Conservation (phyloP, 2,113 vertebrate species). For the Pipa parva region DNA sequence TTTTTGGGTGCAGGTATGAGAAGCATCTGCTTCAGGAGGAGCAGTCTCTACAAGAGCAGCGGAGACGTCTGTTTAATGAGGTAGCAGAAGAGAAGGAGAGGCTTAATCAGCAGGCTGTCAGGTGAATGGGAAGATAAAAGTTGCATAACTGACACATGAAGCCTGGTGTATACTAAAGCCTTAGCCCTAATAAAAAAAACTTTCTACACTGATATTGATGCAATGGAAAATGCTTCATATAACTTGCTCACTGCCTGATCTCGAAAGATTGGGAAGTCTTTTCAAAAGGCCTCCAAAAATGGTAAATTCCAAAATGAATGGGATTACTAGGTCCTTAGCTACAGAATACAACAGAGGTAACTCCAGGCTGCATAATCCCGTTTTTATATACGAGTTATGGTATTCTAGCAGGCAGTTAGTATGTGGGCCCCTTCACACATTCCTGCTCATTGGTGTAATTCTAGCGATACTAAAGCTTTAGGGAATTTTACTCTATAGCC, state of each 20-base stretch:
- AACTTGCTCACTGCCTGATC: not conserved
- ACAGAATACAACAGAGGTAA: no score
- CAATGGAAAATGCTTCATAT: not conserved
- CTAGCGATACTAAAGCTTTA: no score
- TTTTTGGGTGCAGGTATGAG: slow-evolving; percentile 65
- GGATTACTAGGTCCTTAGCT: no score
- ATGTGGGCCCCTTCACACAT: no score
- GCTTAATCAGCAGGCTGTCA: slow-evolving; percentile 75
- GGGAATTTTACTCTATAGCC: no score
- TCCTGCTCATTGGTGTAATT: no score
- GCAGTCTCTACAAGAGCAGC: slow-evolving; percentile 80
- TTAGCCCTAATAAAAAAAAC: not conserved
- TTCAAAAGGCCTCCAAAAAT: no score
- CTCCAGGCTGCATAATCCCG: no score
- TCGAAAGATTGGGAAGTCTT: no score
- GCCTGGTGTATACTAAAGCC: not conserved
- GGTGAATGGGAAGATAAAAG: slow-evolving; percentile 61
- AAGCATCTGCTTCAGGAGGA: slow-evolving; percentile 90
- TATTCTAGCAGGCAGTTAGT: no score
- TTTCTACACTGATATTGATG: not conserved
- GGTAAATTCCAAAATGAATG: no score
- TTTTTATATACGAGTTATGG: no score
- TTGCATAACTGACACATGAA: not conserved
- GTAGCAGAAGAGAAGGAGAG: slow-evolving; percentile 85
- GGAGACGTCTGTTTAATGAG: slow-evolving; percentile 76